Conservation (phyloP, 2,797 vertebrate genomes). For the Pteronotus mesoamericanus region DNA sequence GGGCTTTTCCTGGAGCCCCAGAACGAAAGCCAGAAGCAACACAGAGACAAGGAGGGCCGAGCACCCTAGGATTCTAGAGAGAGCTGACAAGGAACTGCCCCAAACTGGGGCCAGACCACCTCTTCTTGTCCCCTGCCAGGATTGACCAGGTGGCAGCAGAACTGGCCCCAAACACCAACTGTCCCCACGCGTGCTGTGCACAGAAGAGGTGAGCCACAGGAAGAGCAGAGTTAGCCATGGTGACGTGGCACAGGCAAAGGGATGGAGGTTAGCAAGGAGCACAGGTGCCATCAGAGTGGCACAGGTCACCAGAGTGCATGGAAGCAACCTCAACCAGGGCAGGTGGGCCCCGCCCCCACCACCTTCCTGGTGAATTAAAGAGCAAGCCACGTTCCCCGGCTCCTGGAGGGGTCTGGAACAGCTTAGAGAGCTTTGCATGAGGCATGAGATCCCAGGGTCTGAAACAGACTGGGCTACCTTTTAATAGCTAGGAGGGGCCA, state of each 20-base stretch:
- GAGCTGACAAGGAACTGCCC: no score
- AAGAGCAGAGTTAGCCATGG: neutral
- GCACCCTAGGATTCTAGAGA: neutral
- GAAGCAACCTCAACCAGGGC: neutral
- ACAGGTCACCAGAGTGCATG: neutral
- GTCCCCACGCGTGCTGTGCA: neutral
- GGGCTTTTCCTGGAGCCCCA: neutral
- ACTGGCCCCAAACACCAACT: neutral
- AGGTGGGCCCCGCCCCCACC: neutral
- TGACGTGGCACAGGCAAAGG: neutral
- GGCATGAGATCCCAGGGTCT: neutral
- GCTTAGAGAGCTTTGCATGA: neutral
- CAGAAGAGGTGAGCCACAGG: no score
- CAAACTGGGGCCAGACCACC: no score
- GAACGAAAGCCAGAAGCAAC: neutral
- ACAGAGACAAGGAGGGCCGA: neutral
- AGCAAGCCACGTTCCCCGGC: fast-evolving
- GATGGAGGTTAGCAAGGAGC: fast-evolving
- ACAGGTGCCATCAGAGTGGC: neutral
- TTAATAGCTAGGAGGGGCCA: neutral
- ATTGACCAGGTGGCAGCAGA: neutral
- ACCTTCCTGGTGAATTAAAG: no score
- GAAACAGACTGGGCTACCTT: fast-evolving
- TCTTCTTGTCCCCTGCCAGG: neutral
- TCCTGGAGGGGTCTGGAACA: neutral